These are phyloP conservation scores for Epizoanthus scotinus DNA, from an alignment of 92 coral and sea anemone species.

Conservation along the genomic window DNA sequence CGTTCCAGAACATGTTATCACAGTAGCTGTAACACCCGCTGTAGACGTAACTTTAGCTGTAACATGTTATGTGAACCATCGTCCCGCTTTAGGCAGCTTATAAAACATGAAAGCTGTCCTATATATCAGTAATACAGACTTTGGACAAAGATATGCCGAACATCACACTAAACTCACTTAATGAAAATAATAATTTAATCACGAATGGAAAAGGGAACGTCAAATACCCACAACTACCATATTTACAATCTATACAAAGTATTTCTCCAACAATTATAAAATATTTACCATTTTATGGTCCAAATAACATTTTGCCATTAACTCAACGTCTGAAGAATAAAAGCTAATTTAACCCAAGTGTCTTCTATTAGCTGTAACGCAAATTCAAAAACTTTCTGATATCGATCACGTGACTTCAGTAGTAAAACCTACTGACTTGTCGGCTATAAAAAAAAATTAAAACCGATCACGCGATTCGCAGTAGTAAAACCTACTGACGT, in stretches of 20 bases:
- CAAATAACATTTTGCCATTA: not conserved
- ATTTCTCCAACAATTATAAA: not conserved
- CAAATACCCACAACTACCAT: not conserved
- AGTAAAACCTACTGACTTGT: not conserved
- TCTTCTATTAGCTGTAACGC: not conserved
- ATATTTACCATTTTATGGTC: conserved; percentile 19
- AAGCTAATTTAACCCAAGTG: not conserved
- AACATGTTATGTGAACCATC: no score
- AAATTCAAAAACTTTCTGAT: no score
- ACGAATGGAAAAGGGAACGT: not conserved
- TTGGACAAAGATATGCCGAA: not conserved
- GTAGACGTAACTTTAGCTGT: no score
- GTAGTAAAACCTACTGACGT: conserved; percentile 29
- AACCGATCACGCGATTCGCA: not conserved
- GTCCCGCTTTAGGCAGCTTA: no score
- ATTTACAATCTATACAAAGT: conserved; percentile 38
- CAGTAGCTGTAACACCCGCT: no score
- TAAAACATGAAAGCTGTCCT: no score
- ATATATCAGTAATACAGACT: no score
- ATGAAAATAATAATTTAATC: conserved; percentile 9
- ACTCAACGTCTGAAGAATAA: not conserved
- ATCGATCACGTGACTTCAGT: not conserved
- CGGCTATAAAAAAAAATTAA: not conserved
- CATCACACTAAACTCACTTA: not conserved
- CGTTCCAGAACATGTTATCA: no score